Percentiles rank a stretch among this genome's conserved stretches.
Conservation (phyloP, 2,888 invertebrate genomes). For the Hyalella azteca region DNA sequence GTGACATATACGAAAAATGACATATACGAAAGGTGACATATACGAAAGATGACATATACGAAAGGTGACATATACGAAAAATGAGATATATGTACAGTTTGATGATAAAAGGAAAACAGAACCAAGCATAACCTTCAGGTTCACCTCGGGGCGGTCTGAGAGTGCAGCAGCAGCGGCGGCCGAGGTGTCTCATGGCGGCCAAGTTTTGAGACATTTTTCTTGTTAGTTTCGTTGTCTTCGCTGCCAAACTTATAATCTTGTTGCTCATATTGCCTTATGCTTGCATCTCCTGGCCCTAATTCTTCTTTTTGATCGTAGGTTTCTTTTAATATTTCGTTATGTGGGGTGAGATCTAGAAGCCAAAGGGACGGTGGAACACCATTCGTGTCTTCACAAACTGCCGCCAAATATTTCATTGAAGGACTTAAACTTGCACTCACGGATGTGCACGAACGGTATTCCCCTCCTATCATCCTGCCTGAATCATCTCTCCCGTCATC, state of each 20-base stretch:
- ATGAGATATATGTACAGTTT: no score
- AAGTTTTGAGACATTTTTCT: not conserved
- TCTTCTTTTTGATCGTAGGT: no score
- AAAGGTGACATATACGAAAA: no score
- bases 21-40: no score
- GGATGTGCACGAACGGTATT: not conserved
- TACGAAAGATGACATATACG: no score
- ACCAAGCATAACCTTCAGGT: no score
- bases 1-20: no score
- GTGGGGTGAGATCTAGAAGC: constrained; percentile 21
- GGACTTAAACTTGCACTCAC: not conserved
- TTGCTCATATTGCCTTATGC: no score
- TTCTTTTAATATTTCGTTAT: no score
- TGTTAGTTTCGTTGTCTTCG: not conserved
- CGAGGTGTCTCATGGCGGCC: not conserved
- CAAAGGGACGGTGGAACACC: constrained; percentile 27
- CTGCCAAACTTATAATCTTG: not conserved
- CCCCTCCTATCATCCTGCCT: not conserved
- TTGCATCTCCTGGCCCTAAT: no score
- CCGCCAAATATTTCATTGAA: not conserved
- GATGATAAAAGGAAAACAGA: no score
- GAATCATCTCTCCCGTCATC: not conserved
- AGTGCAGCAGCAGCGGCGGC: constrained; percentile 1
- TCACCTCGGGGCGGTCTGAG: constrained; percentile 10
- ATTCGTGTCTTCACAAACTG: not conserved